Evolutionary conservation across 2,113 vertebrate genomes (phyloP), one percentile per base, ranked within the genome.

Genomic region (Manacus vitellinus): DNA sequence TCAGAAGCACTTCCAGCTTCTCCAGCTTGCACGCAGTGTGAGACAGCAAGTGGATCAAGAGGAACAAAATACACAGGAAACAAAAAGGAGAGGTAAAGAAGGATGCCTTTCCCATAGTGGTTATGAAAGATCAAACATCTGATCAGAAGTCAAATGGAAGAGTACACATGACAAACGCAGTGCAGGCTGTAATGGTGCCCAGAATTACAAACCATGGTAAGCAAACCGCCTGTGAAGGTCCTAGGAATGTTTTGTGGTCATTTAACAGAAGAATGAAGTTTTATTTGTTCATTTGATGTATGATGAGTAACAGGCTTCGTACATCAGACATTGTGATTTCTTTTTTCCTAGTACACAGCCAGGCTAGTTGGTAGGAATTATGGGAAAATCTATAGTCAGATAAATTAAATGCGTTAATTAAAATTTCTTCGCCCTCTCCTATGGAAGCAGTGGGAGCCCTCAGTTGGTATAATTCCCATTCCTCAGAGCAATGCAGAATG

Each of bases 91-190:
- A 72, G 44, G 17, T 73, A 41, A 54, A 72, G 37, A 73, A 58
- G 31, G 49, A 80, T 67, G 41, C 35, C 54, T 35, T 67, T 41
- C 54, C 49, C 66, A 44, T 0, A 0, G 9, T 20, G 19, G 21
- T 33, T 51, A 22, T 25, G 65, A 67, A 63, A 88, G 68, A 54
- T 54, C 27, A 78, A 28, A 63, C 4, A 15, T 27, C 55, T 66
- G 59, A 35, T 46, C 46, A 71, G 51, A 73, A 65, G 39, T 39
- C 85, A 82, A 44, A 66, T 18, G 51, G 51, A 91, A 68, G 33
- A 75, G n/a, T 1, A 30, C 16, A n/a, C 59, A 24, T 5, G 25
- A 37, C 17, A 77, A 81, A 62, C 3, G 30, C 46, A 62, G 46
- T 9, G 14, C 30, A 55, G 75, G 37, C 56, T 43, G 9, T 21